phyloP scores from a whole-genome alignment of 2,797 vertebrate genomes.

The Momotus momota region DNA sequence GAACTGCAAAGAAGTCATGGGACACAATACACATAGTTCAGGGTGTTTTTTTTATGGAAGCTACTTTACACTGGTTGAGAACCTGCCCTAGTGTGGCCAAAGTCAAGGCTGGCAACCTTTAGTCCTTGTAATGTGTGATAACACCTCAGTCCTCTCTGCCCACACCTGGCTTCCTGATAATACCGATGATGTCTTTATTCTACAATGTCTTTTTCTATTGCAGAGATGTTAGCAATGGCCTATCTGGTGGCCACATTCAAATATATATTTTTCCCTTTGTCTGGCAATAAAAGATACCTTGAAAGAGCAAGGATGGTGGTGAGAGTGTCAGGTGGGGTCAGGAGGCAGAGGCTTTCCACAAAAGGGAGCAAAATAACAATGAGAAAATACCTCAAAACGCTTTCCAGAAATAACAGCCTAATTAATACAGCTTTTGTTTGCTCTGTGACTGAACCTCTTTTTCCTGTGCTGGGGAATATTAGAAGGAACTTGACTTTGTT shows the following conservation, averaged over 20 bases:
- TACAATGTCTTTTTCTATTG: not conserved
- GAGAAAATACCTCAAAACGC: conserved; percentile 53
- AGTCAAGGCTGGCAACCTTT: conserved; percentile 36
- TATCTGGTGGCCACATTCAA: conserved; percentile 38
- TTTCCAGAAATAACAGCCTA: conserved; percentile 53
- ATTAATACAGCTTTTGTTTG: conserved; percentile 60
- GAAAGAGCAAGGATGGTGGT: conserved; percentile 54
- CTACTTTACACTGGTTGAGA: not conserved
- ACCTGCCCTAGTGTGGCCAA: not conserved
- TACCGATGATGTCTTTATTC: conserved; percentile 6
- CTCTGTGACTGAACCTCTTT: not conserved
- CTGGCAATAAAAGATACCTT: conserved; percentile 51
- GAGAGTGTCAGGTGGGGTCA: conserved; percentile 66
- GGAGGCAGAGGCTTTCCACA: not conserved
- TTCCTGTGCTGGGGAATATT: not conserved
- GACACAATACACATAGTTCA: not conserved
- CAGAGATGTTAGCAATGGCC: conserved; percentile 9
- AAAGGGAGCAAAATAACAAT: conserved; percentile 44
- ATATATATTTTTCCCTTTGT: conserved; percentile 60
- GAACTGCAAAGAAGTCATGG: not conserved
- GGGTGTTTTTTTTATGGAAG: not conserved
- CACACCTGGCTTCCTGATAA: not conserved
- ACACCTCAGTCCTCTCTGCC: not conserved
- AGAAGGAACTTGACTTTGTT: conserved; percentile 12
- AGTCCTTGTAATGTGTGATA: not conserved